Evolutionary conservation across 2,797 vertebrate species (phyloP), one percentile per base, ranked within the genome.

Genomic region (Cuculus canorus): DNA sequence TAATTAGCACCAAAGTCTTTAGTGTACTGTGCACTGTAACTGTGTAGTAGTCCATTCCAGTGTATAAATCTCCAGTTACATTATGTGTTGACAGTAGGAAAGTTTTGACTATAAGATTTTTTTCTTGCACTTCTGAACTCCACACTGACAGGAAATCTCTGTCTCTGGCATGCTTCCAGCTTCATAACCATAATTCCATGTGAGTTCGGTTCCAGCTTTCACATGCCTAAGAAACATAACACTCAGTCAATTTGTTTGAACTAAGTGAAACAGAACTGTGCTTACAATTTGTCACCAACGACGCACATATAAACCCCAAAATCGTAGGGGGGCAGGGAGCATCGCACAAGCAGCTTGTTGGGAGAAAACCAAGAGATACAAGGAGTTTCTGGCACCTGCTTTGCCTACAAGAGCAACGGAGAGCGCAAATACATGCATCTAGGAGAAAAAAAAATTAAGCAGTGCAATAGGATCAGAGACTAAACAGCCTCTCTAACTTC

Each of bases 141-240:
- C 98, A 90, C 98, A 98, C 4, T 98, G 96, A 88, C 98, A 98
- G 73, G 97, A 85, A 90, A 98, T 97, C 93, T 98, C 98, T 63
- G 93, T 96, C 73, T 98, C 97, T 87, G 98, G 98, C 78, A 96
- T 59, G 83, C 96, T 98, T 90, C 98, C 98, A 92, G 96, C 96
- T 97, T 98, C 91, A 82, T 98, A 98, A 90, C 97, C 98, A 95
- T 98, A 99, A 93, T 99, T 98, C 99, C 99, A 99, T 0, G 99
- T 99, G 87, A 99, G 98, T 96, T 99, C 99, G 0, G 98, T 98
- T 93, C 99, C 99, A 43, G 99, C 98, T 97, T 97, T 98, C 93
- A 99, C 97, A 17, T 96, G 96, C 82, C 99, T 99, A 97, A 80
- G 92, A 97, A 97, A 92, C 14, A 97, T 93, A 95, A 93, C 10